A percentile compares a stretch with the other conserved stretches of the same genome.
Evolutionary conservation across 2,797 vertebrate species (phyloP).

Genomic region (Danio albolineatus): DNA sequence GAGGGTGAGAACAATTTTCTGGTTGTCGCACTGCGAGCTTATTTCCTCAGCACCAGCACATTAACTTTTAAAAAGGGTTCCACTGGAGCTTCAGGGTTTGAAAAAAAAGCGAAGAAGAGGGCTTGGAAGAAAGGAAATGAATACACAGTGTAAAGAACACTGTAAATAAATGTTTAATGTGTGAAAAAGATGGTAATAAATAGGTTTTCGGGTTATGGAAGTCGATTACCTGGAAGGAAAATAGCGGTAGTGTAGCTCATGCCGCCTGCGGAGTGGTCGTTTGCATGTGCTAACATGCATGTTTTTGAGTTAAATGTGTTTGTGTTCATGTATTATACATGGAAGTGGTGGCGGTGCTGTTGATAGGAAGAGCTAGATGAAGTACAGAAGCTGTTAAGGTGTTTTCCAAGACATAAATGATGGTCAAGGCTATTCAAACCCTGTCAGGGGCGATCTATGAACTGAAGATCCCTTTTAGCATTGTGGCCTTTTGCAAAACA

Average conservation of each 20-base stretch:
- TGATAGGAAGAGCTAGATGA: constrained; percentile 16
- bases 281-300: constrained; percentile 52
- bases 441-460: constrained; percentile 22
- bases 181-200: constrained; percentile 70
- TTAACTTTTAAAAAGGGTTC: constrained; percentile 93
- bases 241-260: constrained; percentile 45
- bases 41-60: constrained; percentile 89
- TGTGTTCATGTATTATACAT: constrained; percentile 64
- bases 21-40: constrained; percentile 95
- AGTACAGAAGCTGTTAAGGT: constrained; percentile 24
- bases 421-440: constrained; percentile 20
- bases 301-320: constrained; percentile 51
- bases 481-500: constrained; percentile 34
- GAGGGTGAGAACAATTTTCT: constrained; percentile 98
- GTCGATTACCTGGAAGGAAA: constrained; percentile 57
- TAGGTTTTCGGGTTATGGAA: constrained; percentile 56
- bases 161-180: constrained; percentile 83
- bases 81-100: constrained; percentile 78
- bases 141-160: constrained; percentile 60
- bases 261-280: constrained; percentile 46
- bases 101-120: constrained; percentile 55
- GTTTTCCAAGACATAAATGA: constrained; percentile 30
- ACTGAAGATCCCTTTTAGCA: constrained; percentile 4
- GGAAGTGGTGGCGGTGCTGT: constrained; percentile 33
- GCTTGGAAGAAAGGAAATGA: constrained; percentile 65